Percentiles rank a stretch among this genome's conserved stretches.
Conservation (phyloP, 37 sponge, comb jelly and placozoan genomes). For the Hexactinellida sp. region DNA sequence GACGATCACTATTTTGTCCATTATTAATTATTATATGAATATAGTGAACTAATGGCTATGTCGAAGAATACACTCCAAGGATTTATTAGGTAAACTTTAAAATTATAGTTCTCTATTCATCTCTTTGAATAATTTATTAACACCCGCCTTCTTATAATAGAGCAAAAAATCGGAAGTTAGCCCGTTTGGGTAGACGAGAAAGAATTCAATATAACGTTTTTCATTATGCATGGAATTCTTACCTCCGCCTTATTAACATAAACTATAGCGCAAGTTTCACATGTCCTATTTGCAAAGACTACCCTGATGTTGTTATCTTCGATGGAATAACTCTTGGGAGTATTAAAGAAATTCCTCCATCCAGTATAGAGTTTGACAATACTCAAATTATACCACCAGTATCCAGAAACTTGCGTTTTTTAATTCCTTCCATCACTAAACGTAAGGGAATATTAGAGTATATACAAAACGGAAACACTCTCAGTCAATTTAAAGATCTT, state of each 20-base stretch:
- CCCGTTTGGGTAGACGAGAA: background rate
- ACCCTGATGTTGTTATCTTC: background rate
- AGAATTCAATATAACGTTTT: background rate
- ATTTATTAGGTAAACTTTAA: background rate
- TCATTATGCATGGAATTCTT: slow-evolving; percentile 14
- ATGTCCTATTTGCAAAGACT: slow-evolving; percentile 4
- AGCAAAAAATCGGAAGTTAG: slow-evolving; percentile 12
- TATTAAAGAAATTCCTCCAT: slow-evolving; percentile 4
- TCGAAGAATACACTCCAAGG: background rate
- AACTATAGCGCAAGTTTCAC: background rate
- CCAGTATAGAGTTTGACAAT: background rate
- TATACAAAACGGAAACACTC: background rate
- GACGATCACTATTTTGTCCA: background rate
- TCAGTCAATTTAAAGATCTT: background rate
- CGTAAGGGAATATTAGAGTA: background rate
- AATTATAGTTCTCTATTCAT: background rate
- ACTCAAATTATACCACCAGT: background rate
- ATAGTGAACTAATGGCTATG: slow-evolving; percentile 8
- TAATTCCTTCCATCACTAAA: background rate
- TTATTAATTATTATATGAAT: background rate
- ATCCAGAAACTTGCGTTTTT: background rate
- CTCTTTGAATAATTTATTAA: background rate
- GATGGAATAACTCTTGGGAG: slow-evolving; percentile 4
- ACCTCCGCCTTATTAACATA: background rate
- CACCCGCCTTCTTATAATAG: background rate